phyloP scores from a whole-genome alignment of 2,888 invertebrate genomes.

The Pollenia labialis region DNA sequence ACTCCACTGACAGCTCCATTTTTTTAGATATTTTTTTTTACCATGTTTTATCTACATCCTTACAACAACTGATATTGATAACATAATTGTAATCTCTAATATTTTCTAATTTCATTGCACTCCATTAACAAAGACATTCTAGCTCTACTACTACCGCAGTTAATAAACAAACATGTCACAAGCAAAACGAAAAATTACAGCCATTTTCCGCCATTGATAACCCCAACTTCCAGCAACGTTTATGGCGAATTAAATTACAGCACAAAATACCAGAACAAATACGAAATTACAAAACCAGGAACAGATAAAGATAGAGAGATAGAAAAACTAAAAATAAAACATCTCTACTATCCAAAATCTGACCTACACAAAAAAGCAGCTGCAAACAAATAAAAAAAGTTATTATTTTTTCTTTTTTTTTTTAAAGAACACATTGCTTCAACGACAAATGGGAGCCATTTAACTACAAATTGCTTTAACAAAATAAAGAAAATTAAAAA shows the following conservation, averaged over 20 bases:
- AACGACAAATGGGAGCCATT: constrained; percentile 71
- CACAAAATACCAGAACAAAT: constrained; percentile 22
- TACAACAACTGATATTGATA: neutral
- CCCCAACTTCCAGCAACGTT: constrained; percentile 45
- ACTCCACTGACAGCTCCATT: too few relatives aligned
- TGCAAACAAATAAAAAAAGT: constrained; percentile 29
- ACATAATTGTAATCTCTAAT: constrained; percentile 1
- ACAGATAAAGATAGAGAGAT: constrained; percentile 14
- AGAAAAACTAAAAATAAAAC: constrained; percentile 41
- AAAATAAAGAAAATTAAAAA: constrained; percentile 38
- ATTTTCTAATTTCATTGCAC: constrained; percentile 43
- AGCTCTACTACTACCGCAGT: neutral
- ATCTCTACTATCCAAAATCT: constrained; percentile 58
- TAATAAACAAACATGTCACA: constrained; percentile 29
- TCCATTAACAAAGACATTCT: constrained; percentile 10
- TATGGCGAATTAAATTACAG: constrained; percentile 45
- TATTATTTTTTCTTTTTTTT: constrained; percentile 22
- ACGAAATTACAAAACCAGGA: constrained; percentile 38
- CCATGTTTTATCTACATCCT: neutral
- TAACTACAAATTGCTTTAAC: constrained; percentile 71
- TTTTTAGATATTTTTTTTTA: neutral
- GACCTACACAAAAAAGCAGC: constrained; percentile 47
- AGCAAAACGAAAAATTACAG: constrained; percentile 56
- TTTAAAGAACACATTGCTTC: constrained; percentile 49
- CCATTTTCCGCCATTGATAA: constrained; percentile 65